Evolutionary conservation across 2,113 vertebrate species (phyloP), one percentile per base, ranked within the genome.

Genomic region (Electrona antarctica): DNA sequence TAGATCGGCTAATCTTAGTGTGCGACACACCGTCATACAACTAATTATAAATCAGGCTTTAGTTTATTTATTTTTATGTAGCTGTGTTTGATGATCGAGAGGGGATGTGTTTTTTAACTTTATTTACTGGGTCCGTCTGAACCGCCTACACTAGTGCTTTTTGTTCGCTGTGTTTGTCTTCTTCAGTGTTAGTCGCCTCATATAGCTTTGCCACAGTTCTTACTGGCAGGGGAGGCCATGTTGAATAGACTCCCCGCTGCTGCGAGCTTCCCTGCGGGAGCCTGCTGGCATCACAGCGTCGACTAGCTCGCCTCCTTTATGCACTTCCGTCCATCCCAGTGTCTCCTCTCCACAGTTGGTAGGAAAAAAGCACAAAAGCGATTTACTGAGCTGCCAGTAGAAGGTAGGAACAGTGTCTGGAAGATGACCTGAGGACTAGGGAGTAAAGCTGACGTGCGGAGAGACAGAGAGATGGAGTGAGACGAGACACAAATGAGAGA

Each of bases 311-410:
- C 74, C 84, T 73, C 86, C 89, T 69, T 41, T 73, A 76, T 82
- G 79, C 73, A 74, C 73, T 79, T 77, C 69, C 84, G 69, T 68
- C 82, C 76, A 83, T 78, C 86, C 75, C 71, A 67, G 77, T 85
- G 87, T 82, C 73, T 41, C 82, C 81, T 85, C 63, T 83, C 79
- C 85, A 89, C 28, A 83, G 86, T 74, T 86, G 83, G 74, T 54
- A 88, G 84, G 79, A 89, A 89, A 89, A 89, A 91, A 92, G 85
- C 79, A 91, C 87, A 91, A 90, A 91, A 86, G 88, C 85, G 79
- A 91, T 93, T 92, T 91, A 81, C n/a, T 41, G 33, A 84, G 85
- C 60, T 6, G 60, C 82, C 61, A 74, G 74, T 41, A 76, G 85
- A 69, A 64, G 64, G 74, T 70, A 79, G 21, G 71, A 60, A 74